phyloP scores from a whole-genome alignment of 37 sponge, comb jelly and placozoan genomes.

The Geodia barretti region DNA sequence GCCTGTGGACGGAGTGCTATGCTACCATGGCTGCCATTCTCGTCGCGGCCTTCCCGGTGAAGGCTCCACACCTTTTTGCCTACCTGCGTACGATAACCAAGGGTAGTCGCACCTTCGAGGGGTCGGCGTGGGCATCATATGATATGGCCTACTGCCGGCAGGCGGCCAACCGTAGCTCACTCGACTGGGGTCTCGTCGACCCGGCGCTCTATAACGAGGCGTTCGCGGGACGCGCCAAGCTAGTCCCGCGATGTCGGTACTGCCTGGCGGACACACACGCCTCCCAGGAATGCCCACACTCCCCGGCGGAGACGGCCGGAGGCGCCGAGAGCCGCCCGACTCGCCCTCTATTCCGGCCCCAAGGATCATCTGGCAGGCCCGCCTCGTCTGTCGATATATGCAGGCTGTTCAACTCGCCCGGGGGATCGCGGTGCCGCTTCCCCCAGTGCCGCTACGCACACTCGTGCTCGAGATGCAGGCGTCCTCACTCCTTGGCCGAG shows the following conservation, averaged over 20 bases:
- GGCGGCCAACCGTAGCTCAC: background rate
- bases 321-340: too few relatives aligned
- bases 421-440: background rate
- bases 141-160: conserved; percentile 13
- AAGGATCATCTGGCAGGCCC: too few relatives aligned
- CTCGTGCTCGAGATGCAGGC: too few relatives aligned
- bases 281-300: background rate
- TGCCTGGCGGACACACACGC: background rate
- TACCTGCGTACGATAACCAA: background rate
- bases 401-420: background rate
- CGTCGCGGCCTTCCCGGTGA: background rate
- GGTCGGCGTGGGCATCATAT: background rate
- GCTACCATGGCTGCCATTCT: background rate
- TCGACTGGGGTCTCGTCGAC: too few relatives aligned
- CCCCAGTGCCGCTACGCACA: background rate
- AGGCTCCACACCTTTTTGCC: background rate
- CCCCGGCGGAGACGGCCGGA: background rate
- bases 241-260: too few relatives aligned
- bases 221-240: too few relatives aligned
- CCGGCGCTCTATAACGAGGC: too few relatives aligned
- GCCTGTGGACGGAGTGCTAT: background rate
- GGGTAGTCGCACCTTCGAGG: background rate
- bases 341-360: too few relatives aligned
- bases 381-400: too few relatives aligned
- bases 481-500: too few relatives aligned